A percentile compares a stretch with the other conserved stretches of the same genome.
phyloP scores from a whole-genome alignment of 2,797 vertebrate species.

The Tauraco hartlaubi region DNA sequence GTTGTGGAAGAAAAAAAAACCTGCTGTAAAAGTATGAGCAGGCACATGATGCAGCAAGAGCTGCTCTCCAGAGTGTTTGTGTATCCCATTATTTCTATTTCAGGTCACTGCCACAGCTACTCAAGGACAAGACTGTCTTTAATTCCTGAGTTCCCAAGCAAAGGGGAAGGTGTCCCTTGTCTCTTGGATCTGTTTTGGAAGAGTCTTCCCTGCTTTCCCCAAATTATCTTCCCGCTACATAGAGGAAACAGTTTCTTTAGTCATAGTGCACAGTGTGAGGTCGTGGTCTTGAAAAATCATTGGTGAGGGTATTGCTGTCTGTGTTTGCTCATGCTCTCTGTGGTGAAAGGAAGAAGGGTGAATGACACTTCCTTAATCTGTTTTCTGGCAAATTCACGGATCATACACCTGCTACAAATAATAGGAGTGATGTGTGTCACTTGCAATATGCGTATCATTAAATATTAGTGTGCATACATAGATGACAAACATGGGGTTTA shows the following conservation, averaged over 20 bases:
- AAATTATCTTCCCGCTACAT: not conserved
- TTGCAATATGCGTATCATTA: not conserved
- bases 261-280: not conserved
- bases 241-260: not conserved
- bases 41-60: constrained; percentile 45
- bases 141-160: not conserved
- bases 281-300: not conserved
- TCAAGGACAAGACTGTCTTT: constrained; percentile 24
- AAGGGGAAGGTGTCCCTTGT: not conserved
- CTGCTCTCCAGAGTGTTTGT: constrained; percentile 17
- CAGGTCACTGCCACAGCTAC: constrained; percentile 51
- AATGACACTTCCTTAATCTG: not conserved
- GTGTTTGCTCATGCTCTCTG: too few relatives aligned
- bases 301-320: not conserved
- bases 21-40: constrained; percentile 11
- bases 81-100: constrained; percentile 55
- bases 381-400: not conserved
- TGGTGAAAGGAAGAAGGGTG: not conserved
- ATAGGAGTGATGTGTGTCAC: not conserved
- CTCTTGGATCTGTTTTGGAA: not conserved
- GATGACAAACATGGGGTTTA: not conserved
- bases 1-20: not conserved
- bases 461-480: not conserved
- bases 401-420: accelerated
- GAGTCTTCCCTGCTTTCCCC: not conserved